Evolutionary conservation across 2,797 vertebrate genomes (phyloP), one percentile per base, ranked within the genome.

Genomic region (Sphaeramia orbicularis): DNA sequence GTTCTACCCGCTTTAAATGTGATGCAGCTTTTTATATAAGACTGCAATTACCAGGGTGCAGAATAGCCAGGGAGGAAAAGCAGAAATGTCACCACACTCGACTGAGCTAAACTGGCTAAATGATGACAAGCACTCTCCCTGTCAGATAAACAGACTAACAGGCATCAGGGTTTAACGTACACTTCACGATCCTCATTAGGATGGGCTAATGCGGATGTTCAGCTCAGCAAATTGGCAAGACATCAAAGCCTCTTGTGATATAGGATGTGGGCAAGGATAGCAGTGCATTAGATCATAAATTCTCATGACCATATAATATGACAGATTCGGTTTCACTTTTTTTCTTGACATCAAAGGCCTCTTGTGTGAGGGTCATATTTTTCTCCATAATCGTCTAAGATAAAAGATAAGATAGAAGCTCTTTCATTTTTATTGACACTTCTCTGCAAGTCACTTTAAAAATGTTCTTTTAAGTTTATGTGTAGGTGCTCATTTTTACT

Each of bases 11-110:
- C 70, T 86, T 80, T 80, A 67, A 77, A 80, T 83, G 58, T 13
- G 53, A 84, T 52, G 53, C 12, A 48, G 47, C 61, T 85, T 65
- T 71, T 68, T 66, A 71, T 72, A 58, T 74, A 65, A 72, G 38
- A 69, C 53, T 16, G 74, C 79, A 86, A 81, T 87, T 91, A 86
- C 85, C 47, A 51, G 77, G 13, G 27, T 55, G 54, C 59, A 51
- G 70, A 75, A 74, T 56, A 81, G 72, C 75, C 61, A 51, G 61
- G 79, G 79, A 65, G 73, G 77, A 84, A 86, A 49, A 47, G 76
- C 63, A 80, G 74, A 89, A 91, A 89, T 88, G 86, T 85, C 85
- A 84, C 74, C 75, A 70, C 83, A 81, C 79, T 86, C 52, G 35
- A 70, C 65, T 59, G 72, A 69, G 84, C 87, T 88, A 78, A 87